Evolutionary conservation across 2,797 vertebrate species (phyloP).

Genomic region (Hypotaenidia okinawae): DNA sequence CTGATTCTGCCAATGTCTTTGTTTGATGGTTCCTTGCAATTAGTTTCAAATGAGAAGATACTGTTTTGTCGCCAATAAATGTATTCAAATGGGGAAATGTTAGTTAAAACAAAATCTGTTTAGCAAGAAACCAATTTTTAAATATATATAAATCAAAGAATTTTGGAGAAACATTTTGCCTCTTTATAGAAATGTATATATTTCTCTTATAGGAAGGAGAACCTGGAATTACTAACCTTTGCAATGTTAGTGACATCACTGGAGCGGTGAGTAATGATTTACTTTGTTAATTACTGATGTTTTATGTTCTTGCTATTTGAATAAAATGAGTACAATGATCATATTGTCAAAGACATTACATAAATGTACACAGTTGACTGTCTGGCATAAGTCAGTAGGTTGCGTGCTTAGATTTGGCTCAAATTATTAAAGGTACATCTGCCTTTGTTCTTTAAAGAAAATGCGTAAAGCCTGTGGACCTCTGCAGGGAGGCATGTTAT

Average conservation of each 20-base stretch:
- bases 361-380: background rate
- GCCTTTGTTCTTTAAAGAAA: background rate
- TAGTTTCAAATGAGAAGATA: background rate
- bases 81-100: background rate
- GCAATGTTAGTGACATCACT: constrained; percentile 64
- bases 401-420: background rate
- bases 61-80: background rate
- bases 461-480: background rate
- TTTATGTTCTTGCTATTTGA: background rate
- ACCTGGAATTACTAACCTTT: constrained; percentile 20
- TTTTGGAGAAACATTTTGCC: background rate
- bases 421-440: background rate
- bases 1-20: background rate
- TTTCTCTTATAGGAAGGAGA: constrained; percentile 59
- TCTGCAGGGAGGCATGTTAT: background rate
- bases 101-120: background rate
- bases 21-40: background rate
- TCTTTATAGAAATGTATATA: background rate
- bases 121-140: background rate
- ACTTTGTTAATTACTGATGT: background rate
- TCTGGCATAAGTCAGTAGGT: background rate
- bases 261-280: constrained; percentile 67
- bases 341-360: background rate
- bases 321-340: background rate
- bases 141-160: background rate